Conservation (phyloP, 1,140 invertebrate species). For the Pantala flavescens region DNA sequence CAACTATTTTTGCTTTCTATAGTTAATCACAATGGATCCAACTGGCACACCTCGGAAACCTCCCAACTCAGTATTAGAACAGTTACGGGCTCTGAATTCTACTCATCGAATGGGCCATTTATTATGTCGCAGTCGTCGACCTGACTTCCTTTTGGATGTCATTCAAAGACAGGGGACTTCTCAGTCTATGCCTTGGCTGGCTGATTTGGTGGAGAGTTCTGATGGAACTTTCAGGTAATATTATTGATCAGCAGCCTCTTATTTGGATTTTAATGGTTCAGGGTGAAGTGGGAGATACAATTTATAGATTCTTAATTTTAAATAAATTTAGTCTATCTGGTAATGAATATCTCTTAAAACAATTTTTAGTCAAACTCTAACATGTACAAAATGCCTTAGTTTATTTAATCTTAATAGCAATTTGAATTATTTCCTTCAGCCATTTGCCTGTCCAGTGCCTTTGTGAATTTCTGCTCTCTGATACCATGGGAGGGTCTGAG, state of each 20-base stretch:
- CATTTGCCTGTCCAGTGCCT: slow-evolving; percentile 90
- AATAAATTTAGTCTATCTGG: no score
- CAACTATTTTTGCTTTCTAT: no score
- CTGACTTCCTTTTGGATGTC: slow-evolving; percentile 86
- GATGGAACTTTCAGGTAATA: slow-evolving; percentile 64
- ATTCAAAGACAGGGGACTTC: slow-evolving; percentile 70
- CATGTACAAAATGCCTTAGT: no score
- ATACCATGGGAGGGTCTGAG: neutral
- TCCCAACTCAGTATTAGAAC: slow-evolving; percentile 63
- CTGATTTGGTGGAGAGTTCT: slow-evolving; percentile 84
- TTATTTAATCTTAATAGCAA: no score
- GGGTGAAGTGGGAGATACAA: no score
- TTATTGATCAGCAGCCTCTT: slow-evolving; percentile 6
- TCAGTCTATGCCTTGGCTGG: slow-evolving; percentile 93
- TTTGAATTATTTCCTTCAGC: slow-evolving; percentile 33
- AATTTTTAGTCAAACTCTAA: no score
- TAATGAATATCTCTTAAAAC: no score
- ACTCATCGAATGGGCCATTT: slow-evolving; percentile 77
- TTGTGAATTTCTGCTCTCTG: slow-evolving; percentile 77
- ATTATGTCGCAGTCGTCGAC: slow-evolving; percentile 77
- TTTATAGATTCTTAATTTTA: no score
- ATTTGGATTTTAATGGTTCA: neutral
- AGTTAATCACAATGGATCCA: slow-evolving; percentile 74
- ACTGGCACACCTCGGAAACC: slow-evolving; percentile 68
- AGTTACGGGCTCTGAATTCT: slow-evolving; percentile 67